phyloP scores from a whole-genome alignment of 92 coral and sea anemone species.

The Hydrozoanthus gracilis region DNA sequence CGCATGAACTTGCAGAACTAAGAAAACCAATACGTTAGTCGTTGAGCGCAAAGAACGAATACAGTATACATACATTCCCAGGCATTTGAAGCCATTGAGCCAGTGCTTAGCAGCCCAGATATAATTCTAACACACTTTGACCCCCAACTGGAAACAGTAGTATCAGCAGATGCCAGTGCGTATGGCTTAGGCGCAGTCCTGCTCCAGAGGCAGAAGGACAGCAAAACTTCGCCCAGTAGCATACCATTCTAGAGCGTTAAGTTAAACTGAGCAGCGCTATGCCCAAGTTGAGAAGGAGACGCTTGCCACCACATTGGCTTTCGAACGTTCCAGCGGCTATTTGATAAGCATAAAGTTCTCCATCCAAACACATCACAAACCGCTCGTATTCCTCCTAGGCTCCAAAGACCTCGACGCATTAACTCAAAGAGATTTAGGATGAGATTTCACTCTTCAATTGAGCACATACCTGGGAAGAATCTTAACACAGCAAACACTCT shows the following conservation, averaged over 20 bases:
- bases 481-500: constrained; percentile 38
- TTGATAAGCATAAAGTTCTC: neutral
- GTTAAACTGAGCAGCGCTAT: constrained; percentile 43
- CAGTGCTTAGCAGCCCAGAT: constrained; percentile 48
- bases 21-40: constrained; percentile 57
- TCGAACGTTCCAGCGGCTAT: neutral
- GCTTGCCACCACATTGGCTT: neutral
- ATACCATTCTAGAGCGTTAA: constrained; percentile 50
- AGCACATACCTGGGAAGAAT: constrained; percentile 45
- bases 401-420: constrained; percentile 26
- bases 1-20: constrained; percentile 43
- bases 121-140: constrained; percentile 55
- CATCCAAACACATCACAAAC: neutral
- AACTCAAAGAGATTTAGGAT: constrained; percentile 44
- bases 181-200: constrained; percentile 59
- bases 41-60: constrained; percentile 52
- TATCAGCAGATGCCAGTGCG: constrained; percentile 49
- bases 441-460: constrained; percentile 44
- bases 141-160: constrained; percentile 54
- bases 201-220: constrained; percentile 39
- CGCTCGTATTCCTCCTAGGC: too few relatives aligned
- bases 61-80: constrained; percentile 42
- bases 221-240: constrained; percentile 59
- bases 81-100: constrained; percentile 52
- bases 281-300: constrained; percentile 41